phyloP scores from a whole-genome alignment of 2,888 invertebrate species.

The Ophonus ardosiacus region DNA sequence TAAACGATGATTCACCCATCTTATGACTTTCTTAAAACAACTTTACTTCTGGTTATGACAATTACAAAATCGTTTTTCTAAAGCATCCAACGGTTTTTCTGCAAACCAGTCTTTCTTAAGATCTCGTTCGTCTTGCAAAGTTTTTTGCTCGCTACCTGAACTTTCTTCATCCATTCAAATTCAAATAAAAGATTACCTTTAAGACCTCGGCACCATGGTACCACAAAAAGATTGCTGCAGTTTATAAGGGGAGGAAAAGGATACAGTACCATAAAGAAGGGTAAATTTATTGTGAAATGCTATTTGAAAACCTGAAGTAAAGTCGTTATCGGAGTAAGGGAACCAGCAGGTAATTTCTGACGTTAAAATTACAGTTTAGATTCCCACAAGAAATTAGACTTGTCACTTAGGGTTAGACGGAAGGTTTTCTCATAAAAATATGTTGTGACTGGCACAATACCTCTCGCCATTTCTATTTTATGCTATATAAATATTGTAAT shows the following conservation, averaged over 20 bases:
- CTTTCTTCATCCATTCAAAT: constrained; percentile 60
- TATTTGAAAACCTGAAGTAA: constrained; percentile 27
- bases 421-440: constrained; percentile 3
- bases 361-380: constrained; percentile 58
- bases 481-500: too few species aligned
- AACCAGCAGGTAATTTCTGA: constrained; percentile 54
- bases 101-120: constrained; percentile 40
- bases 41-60: neutral
- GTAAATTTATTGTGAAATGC: constrained; percentile 23
- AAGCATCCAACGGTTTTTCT: constrained; percentile 52
- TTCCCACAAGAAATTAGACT: constrained; percentile 55
- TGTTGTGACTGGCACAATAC: too few species aligned
- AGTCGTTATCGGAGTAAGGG: constrained; percentile 52
- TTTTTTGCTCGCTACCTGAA: constrained; percentile 50
- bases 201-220: constrained; percentile 36
- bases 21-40: constrained; percentile 19
- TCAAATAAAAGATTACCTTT: constrained; percentile 63
- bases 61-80: neutral
- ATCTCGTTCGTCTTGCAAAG: neutral
- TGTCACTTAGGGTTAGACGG: constrained; percentile 36
- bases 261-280: neutral
- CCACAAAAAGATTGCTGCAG: constrained; percentile 28
- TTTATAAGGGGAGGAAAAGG: neutral
- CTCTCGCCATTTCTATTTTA: too few species aligned
- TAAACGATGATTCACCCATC: constrained; percentile 21